Percentiles rank a stretch among this genome's conserved stretches.
Conservation (phyloP, 2,888 invertebrate species). For the Dolichopus griseipennis region DNA sequence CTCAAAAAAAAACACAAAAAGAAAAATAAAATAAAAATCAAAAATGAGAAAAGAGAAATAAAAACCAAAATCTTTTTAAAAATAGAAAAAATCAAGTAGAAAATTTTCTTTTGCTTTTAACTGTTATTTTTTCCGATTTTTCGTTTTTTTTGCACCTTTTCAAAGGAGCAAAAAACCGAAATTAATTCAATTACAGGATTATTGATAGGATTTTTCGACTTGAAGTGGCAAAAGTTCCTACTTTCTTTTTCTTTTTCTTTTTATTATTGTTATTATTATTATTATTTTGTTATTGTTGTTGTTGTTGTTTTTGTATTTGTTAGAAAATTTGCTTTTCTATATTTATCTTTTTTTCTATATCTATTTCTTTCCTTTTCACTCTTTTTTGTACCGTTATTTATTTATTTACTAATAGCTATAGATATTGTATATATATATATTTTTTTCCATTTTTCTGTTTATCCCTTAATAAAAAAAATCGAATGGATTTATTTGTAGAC, state of each 20-base stretch:
- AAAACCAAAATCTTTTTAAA: not conserved
- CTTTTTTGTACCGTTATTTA: not conserved
- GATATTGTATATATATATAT: not conserved
- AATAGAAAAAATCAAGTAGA: constrained; percentile 1
- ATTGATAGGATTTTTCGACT: constrained; percentile 9
- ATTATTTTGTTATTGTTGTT: not conserved
- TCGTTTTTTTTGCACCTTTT: not conserved
- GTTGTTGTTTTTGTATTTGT: not conserved
- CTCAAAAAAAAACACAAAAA: too few relatives aligned
- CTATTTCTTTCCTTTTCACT: not conserved
- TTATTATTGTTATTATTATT: not conserved
- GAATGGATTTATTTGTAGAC: not conserved
- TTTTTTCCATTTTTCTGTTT: not conserved
- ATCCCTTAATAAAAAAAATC: not conserved
- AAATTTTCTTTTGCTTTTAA: not conserved
- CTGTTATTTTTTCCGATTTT: too few relatives aligned
- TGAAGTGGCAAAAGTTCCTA: not conserved
- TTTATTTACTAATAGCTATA: not conserved
- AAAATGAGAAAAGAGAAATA: too few relatives aligned
- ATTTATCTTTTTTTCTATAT: not conserved
- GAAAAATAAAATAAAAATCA: too few relatives aligned
- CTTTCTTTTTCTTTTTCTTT: not conserved
- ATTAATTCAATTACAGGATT: constrained; percentile 9
- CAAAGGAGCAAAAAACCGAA: constrained; percentile 4
- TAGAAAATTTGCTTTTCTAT: not conserved